A percentile compares a stretch with the other conserved stretches of the same genome.
These are phyloP conservation scores for Trichogramma pretiosum DNA, from an alignment of 1,140 invertebrate genomes.

Conservation along the genomic window DNA sequence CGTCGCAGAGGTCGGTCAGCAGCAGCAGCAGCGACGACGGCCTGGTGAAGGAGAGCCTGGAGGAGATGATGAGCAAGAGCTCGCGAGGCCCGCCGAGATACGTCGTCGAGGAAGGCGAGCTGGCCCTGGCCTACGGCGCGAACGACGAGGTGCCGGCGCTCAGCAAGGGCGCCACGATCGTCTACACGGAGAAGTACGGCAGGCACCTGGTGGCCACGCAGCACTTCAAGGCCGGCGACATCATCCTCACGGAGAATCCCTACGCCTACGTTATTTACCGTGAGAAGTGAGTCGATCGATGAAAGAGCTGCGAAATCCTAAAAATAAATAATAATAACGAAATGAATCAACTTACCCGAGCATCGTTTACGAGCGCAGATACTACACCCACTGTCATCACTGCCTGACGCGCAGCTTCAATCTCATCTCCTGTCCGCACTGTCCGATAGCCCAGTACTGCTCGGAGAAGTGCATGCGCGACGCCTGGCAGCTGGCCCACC, in stretches of 20 bases:
- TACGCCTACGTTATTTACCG: slow-evolving; percentile 63
- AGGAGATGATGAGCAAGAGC: slow-evolving; percentile 5
- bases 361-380: slow-evolving; percentile 28
- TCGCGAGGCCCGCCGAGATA: slow-evolving; percentile 26
- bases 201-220: slow-evolving; percentile 58
- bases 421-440: slow-evolving; percentile 45
- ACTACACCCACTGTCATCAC: slow-evolving; percentile 63
- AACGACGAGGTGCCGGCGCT: slow-evolving; percentile 49
- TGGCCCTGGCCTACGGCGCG: slow-evolving; percentile 30
- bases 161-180: slow-evolving; percentile 52
- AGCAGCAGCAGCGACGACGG: background rate
- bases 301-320: too few relatives aligned
- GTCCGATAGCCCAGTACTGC: slow-evolving; percentile 50
- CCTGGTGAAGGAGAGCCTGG: background rate
- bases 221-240: slow-evolving; percentile 64
- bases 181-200: slow-evolving; percentile 52
- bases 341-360: background rate
- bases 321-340: background rate
- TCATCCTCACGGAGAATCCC: slow-evolving; percentile 71
- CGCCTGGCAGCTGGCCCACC: slow-evolving; percentile 51
- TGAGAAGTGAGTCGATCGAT: slow-evolving; percentile 42
- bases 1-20: background rate
- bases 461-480: slow-evolving; percentile 46
- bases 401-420: slow-evolving; percentile 62
- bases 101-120: slow-evolving; percentile 25